Percentiles rank a stretch among this genome's conserved stretches.
These are phyloP conservation scores for Chymomyza caudatula DNA, from an alignment of 2,888 invertebrate species.

Conservation along the genomic window DNA sequence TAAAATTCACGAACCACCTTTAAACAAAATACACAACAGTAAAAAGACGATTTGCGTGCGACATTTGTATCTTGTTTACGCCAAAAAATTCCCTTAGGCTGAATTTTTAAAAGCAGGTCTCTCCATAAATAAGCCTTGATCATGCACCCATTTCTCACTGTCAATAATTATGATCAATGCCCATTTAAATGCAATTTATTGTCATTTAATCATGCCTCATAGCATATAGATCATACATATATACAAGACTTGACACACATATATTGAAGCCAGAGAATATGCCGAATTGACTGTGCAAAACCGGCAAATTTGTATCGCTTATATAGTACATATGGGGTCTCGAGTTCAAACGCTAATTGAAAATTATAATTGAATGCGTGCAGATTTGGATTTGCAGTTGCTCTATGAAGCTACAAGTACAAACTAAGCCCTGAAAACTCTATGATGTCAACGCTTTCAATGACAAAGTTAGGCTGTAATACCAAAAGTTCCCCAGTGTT, in stretches of 20 bases:
- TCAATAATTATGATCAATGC: neutral
- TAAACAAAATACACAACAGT: too few relatives aligned
- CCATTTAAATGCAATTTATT: neutral
- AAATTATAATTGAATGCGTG: slow-evolving; percentile 38
- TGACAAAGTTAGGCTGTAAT: too few relatives aligned
- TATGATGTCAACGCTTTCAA: neutral
- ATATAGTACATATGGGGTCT: neutral
- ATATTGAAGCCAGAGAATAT: neutral
- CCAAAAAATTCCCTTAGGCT: too few relatives aligned
- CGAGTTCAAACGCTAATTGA: slow-evolving; percentile 33
- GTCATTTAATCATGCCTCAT: neutral
- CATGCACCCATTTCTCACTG: neutral
- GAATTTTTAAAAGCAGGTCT: too few relatives aligned
- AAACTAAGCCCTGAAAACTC: neutral
- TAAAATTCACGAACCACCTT: too few relatives aligned
- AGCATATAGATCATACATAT: neutral
- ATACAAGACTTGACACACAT: neutral
- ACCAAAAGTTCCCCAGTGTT: neutral
- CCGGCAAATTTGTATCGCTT: neutral
- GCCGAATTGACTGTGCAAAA: neutral
- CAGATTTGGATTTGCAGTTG: slow-evolving; percentile 22
- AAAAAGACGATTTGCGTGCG: too few relatives aligned
- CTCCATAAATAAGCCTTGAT: neutral
- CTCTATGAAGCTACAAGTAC: neutral
- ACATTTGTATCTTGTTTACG: too few relatives aligned